These are phyloP conservation scores for Melanotus villosus DNA, from an alignment of 2,888 invertebrate genomes.

Conservation along the genomic window DNA sequence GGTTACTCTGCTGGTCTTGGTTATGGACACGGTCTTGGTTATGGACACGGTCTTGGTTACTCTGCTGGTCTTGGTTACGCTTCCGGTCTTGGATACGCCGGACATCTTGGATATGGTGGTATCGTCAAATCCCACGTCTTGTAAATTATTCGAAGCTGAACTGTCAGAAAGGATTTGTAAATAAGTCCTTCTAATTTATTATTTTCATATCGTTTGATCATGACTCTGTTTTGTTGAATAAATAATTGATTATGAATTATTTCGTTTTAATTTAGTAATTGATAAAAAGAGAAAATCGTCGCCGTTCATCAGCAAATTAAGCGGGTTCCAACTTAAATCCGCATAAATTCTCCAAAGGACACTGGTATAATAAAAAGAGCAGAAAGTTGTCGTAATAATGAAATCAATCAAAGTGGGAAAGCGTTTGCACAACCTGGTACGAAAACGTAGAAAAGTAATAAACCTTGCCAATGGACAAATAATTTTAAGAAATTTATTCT, in stretches of 20 bases:
- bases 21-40: constrained; percentile 49
- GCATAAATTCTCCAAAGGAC: neutral
- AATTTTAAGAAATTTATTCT: neutral
- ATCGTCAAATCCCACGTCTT: constrained; percentile 15
- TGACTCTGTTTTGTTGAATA: constrained; percentile 9
- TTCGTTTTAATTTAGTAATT: neutral
- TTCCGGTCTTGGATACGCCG: constrained; percentile 54
- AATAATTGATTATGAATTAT: neutral
- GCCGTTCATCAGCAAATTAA: no score
- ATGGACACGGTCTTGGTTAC: constrained; percentile 47
- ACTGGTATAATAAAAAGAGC: neutral
- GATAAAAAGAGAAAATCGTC: neutral
- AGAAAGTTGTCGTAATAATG: neutral
- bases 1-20: constrained; percentile 7
- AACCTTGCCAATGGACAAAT: neutral
- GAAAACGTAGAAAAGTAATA: neutral
- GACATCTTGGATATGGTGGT: constrained; percentile 48
- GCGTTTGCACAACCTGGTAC: neutral
- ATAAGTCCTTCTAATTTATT: constrained; percentile 15
- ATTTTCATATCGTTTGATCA: neutral
- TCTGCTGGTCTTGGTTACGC: neutral
- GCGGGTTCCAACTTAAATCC: neutral
- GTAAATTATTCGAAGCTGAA: neutral
- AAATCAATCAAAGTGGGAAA: neutral
- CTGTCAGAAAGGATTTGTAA: constrained; percentile 8